Conservation (phyloP, 1,140 invertebrate species). For the Medauroidea extradentata region DNA sequence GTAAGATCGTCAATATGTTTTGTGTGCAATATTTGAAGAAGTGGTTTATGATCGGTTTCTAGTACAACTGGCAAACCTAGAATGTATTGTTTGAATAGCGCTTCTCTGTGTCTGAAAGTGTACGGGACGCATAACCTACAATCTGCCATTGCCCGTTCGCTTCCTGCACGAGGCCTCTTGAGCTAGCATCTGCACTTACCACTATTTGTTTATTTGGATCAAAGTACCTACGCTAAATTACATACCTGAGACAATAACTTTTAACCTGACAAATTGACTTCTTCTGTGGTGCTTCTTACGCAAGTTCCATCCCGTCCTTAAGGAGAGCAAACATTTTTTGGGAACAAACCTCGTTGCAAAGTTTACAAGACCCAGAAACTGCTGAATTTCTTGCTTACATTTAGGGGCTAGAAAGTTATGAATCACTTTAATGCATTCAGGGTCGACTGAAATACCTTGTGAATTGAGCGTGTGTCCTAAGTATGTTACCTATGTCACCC, state of each 20-base stretch:
- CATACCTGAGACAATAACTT: constrained; percentile 22
- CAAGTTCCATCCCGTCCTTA: constrained; percentile 25
- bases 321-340: constrained; percentile 29
- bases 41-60: constrained; percentile 37
- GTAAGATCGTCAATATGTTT: constrained; percentile 34
- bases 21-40: constrained; percentile 23
- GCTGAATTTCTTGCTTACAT: constrained; percentile 32
- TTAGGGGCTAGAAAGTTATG: constrained; percentile 28
- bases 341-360: constrained; percentile 40
- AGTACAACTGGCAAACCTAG: constrained; percentile 25
- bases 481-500: constrained; percentile 30
- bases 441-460: constrained; percentile 38
- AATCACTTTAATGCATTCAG: constrained; percentile 38
- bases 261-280: constrained; percentile 28
- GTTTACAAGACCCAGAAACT: constrained; percentile 38
- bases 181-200: constrained; percentile 13
- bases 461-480: constrained; percentile 39
- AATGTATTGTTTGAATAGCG: constrained; percentile 35
- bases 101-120: constrained; percentile 25
- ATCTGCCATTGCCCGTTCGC: constrained; percentile 22
- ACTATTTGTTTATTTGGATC: constrained; percentile 9
- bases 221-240: constrained; percentile 32
- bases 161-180: constrained; percentile 25
- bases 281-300: constrained; percentile 21
- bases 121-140: constrained; percentile 35